Base-by-base conservation (phyloP, 1,140 invertebrate genomes). In the Drosophila pectinifera region DNA sequence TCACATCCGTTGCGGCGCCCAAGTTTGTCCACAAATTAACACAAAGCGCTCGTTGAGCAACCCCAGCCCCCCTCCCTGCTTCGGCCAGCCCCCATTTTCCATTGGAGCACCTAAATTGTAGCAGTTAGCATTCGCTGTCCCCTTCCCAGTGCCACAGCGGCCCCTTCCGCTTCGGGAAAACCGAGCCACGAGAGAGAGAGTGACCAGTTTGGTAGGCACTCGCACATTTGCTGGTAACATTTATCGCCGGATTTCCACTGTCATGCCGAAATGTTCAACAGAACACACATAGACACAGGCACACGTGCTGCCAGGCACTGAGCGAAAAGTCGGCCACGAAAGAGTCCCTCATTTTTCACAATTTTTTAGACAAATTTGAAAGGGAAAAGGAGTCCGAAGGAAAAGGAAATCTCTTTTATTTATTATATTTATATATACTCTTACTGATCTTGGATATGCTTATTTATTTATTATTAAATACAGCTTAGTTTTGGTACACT, bases 1-100 rank as follows among this genome's bases (percentile, higher is more conserved):
- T 58, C 38, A 22, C 55, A 77, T 88, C 80, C 84, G 84, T 80
- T 88, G 84, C 64, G 84, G 84, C 85, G 73, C 76, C 73, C 77
- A 88, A 88, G 89, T 88, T 88, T 88, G 84, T 88, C 85, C 84
- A 88, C 84, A 89, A 88, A 88, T 88, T 88, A 88, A 88, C 84
- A 89, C 84, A 88, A 84, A 84, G 84, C 83, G 76, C 70, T 78
- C 68, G 56, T 51, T 74, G 62, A 46, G 67, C 41, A 62, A 43
- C 42, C 24, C 28, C 53, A 36, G 13, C 14, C 39, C 18, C 43
- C 61, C 34, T 31, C 24, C 46, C 38, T 39, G 31, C 48, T n/a
- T n/a, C 46, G 36, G 48, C 45, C 31, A 16, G 22, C 48, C 13
- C 59, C 46, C 22, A 34, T 16, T 4, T 13, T 14, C 43, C 43